Percentiles rank a stretch among this genome's conserved stretches.
These are phyloP conservation scores for Salvelinus fontinalis DNA, from an alignment of 2,113 vertebrate species.

Conservation along the genomic window DNA sequence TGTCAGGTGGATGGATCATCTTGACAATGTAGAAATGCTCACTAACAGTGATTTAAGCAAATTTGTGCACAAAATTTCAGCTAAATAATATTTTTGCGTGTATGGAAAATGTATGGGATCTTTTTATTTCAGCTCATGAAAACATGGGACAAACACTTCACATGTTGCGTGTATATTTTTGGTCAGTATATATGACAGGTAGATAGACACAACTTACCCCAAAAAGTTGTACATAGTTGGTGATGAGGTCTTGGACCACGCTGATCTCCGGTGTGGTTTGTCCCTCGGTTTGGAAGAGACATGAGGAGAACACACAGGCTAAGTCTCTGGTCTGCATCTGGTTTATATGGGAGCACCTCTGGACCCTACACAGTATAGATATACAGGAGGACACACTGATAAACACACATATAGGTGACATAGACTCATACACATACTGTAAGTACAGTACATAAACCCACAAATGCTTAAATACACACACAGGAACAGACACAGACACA, in stretches of 20 bases:
- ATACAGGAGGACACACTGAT: conserved; percentile 22
- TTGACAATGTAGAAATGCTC: no score
- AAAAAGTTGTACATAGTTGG: conserved; percentile 91
- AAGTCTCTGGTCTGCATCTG: conserved; percentile 84
- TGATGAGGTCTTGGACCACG: conserved; percentile 90
- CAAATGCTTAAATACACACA: background rate
- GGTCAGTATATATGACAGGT: no score
- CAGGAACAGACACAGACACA: background rate
- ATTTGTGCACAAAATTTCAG: no score
- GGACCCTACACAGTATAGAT: conserved; percentile 78
- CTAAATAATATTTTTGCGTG: no score
- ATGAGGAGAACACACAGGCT: conserved; percentile 87
- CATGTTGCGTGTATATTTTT: no score
- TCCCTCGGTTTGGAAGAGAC: conserved; percentile 92
- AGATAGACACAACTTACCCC: conserved; percentile 74
- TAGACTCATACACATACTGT: background rate
- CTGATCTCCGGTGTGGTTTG: conserved; percentile 84
- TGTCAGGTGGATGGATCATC: no score
- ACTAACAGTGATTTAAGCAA: no score
- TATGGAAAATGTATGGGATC: no score
- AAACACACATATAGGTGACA: background rate
- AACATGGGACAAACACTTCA: no score
- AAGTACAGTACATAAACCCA: background rate
- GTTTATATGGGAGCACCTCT: conserved; percentile 92
- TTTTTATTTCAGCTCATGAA: no score